A percentile compares a stretch with the other conserved stretches of the same genome.
Evolutionary conservation across 2,888 invertebrate species (phyloP).

Genomic region (Tachina grossa): DNA sequence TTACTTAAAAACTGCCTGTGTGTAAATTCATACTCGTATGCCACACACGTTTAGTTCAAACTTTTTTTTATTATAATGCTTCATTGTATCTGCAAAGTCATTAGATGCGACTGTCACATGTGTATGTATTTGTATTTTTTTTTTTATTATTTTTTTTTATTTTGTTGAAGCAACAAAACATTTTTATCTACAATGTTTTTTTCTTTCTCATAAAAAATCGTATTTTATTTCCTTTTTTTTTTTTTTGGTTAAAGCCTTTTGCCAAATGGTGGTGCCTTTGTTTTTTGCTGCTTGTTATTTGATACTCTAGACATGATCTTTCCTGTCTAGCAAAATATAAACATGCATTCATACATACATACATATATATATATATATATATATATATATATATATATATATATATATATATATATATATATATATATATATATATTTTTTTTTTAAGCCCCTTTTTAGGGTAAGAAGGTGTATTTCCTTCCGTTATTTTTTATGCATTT

Average conservation of each 20-base stretch:
- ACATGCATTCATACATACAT: not conserved
- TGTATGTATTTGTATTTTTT: not conserved
- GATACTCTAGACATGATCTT: conserved; percentile 67
- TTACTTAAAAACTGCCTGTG: conserved; percentile 1
- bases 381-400: not conserved
- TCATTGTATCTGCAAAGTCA: conserved; percentile 56
- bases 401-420: not conserved
- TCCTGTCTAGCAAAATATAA: conserved; percentile 43
- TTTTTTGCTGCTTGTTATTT: conserved; percentile 46
- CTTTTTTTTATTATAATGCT: conserved; percentile 37
- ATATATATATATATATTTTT: not conserved
- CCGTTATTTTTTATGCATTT: conserved; percentile 28
- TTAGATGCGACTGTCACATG: conserved; percentile 54
- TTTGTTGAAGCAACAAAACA: not conserved
- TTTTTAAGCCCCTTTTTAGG: conserved; percentile 8
- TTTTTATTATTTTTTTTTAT: not conserved
- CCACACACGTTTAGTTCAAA: conserved; percentile 56
- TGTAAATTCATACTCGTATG: conserved; percentile 54
- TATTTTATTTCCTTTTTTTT: conserved; percentile 20
- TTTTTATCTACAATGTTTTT: conserved; percentile 17
- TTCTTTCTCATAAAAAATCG: conserved; percentile 5
- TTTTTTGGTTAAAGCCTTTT: not conserved
- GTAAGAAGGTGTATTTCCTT: conserved; percentile 43
- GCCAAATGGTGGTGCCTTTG: conserved; percentile 10
- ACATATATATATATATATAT: not conserved